phyloP scores from a whole-genome alignment of 2,113 vertebrate species.

The Platanista minor region DNA sequence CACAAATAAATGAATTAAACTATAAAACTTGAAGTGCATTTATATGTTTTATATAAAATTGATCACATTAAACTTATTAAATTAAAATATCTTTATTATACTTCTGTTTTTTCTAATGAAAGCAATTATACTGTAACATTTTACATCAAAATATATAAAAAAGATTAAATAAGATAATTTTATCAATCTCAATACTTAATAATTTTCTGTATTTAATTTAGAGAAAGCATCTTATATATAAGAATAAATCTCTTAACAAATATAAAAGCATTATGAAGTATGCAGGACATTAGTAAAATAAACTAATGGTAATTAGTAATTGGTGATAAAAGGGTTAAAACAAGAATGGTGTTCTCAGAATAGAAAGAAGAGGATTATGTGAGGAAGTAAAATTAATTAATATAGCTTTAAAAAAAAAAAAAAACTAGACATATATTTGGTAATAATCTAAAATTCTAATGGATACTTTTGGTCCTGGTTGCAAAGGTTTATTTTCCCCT shows the following conservation, averaged over 20 bases:
- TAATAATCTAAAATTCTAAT: not conserved
- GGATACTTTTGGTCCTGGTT: accelerated
- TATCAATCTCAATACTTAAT: not conserved
- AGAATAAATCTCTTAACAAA: not conserved
- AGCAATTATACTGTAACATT: not conserved
- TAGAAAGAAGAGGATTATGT: not conserved
- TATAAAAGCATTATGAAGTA: not conserved
- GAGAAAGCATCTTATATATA: not conserved
- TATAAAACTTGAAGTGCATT: too few species aligned
- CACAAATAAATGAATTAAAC: too few species aligned
- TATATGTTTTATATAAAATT: too few species aligned
- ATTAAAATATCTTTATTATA: not conserved
- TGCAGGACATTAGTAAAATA: not conserved
- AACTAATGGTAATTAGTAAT: not conserved
- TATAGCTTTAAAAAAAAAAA: not conserved
- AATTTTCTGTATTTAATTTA: not conserved
- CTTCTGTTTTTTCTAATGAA: not conserved
- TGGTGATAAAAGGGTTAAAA: not conserved
- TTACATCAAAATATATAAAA: not conserved
- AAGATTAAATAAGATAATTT: not conserved
- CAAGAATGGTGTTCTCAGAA: not conserved
- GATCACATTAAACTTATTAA: too few species aligned
- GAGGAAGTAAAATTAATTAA: not conserved
- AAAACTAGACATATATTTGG: not conserved
- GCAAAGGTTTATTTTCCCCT: not conserved